These are phyloP conservation scores for Rousettus leschenaultii DNA, from an alignment of 2,113 vertebrate genomes.

Conservation along the genomic window DNA sequence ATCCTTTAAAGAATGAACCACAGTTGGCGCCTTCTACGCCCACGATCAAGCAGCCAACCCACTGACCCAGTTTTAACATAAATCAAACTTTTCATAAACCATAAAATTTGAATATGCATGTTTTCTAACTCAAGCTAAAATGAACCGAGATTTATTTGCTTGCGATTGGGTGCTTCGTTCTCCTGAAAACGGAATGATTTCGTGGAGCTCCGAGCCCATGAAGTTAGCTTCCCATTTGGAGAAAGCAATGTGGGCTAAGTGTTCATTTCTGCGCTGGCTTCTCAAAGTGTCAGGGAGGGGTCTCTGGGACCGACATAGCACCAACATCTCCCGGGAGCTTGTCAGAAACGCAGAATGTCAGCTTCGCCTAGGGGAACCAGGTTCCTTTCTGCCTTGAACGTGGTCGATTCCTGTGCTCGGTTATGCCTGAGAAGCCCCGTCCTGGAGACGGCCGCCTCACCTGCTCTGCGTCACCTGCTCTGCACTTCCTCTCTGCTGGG, in stretches of 20 bases:
- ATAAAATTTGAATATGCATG: background rate
- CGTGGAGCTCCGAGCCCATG: accelerated
- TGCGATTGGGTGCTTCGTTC: background rate
- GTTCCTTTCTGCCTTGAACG: background rate
- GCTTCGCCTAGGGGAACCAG: background rate
- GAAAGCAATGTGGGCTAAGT: background rate
- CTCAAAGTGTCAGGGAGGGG: background rate
- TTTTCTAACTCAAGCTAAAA: background rate
- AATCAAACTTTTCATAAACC: slow-evolving; percentile 1
- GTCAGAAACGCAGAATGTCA: background rate
- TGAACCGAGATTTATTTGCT: background rate
- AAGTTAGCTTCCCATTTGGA: background rate
- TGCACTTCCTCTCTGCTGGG: background rate
- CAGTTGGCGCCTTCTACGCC: background rate
- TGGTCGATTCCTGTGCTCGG: accelerated
- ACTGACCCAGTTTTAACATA: background rate
- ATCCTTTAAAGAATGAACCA: background rate
- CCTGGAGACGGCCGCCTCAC: background rate
- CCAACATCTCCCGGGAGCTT: accelerated
- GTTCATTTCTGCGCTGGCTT: background rate
- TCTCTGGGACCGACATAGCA: background rate
- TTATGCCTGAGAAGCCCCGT: background rate
- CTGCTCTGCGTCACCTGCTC: background rate
- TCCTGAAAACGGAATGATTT: background rate
- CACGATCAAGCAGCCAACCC: background rate